These are phyloP conservation scores for Chelmon rostratus DNA, from an alignment of 2,797 vertebrate species.

Conservation along the genomic window DNA sequence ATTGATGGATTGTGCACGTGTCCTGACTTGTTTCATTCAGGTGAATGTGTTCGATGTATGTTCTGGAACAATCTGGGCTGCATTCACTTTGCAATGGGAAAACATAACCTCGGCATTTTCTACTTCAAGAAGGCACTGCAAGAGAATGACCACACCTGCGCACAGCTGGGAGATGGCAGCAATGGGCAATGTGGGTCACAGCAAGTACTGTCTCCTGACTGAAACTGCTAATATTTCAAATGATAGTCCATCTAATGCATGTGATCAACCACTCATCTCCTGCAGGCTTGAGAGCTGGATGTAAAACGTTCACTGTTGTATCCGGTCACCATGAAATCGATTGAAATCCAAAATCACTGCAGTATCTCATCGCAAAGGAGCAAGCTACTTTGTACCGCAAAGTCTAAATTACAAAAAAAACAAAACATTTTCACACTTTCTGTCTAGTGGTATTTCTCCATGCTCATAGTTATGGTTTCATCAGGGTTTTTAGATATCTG, in stretches of 20 bases:
- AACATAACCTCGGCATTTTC: constrained; percentile 98
- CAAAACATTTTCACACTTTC: not conserved
- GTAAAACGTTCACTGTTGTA: too few relatives aligned
- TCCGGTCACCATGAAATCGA: too few relatives aligned
- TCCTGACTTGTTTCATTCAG: constrained; percentile 76
- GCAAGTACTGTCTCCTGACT: not conserved
- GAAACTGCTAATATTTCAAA: not conserved
- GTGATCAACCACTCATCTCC: not conserved
- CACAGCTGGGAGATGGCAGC: constrained; percentile 89
- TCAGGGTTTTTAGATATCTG: not conserved
- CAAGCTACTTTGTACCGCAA: not conserved
- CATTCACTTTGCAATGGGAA: constrained; percentile 99
- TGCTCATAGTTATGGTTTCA: not conserved
- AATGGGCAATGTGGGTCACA: constrained; percentile 89
- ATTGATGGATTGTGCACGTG: not conserved
- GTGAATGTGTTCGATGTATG: constrained; percentile 98
- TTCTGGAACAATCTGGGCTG: constrained; percentile 99
- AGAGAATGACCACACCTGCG: constrained; percentile 96
- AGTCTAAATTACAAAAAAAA: not conserved
- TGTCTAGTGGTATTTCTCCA: not conserved
- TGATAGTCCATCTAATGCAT: not conserved
- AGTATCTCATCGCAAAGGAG: not conserved
- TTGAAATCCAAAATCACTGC: not conserved
- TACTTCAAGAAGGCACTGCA: constrained; percentile 99
- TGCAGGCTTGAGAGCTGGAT: not conserved